Base-by-base conservation (phyloP, 2,113 vertebrate genomes). In the Catharus bicknelli region DNA sequence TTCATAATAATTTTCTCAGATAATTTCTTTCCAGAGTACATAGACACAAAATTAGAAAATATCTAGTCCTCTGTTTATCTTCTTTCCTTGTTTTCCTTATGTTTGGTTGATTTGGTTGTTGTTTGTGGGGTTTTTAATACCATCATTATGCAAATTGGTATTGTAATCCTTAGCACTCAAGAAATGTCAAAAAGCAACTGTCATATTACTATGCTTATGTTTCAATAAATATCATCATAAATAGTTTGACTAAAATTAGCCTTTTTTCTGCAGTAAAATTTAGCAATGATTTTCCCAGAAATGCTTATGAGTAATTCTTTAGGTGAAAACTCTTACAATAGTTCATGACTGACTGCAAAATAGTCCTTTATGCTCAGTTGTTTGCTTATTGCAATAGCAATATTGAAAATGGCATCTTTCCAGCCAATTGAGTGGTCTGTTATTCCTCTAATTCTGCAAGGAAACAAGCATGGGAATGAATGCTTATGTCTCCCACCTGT, bases 51-150 rank as follows among this genome's bases (percentile, higher is more conserved):
- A 34, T 30, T 16, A 42, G 42, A 50, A 74, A 80, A 55, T 51
- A 51, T 13, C 5, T 61, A n/a, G 14, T 59, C 12, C 3, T 62
- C 1, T 0, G 0, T 80, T 85, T 45, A 16, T 75, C 13, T 68
- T n/a, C 26, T 80, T 73, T 85, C 27, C 29, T 77, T 86, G 16
- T 63, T 79, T 68, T 19, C 9, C 26, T 25, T 59, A 16, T 17
- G 6, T 48, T 90, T 64, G 25, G 2, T 90, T 72, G 38, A 17
- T 72, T 63, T 50, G 18, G 5, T 70, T 48, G 7, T 12, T 70
- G 4, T 51, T 81, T 36, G 8, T 51, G 21, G 5, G 1, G 2
- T 53, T 42, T 82, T 86, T 10, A 18, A 61, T 43, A 47, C 16
- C 11, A n/a, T 51, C 81, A 13, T 40, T 81, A 22, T 32, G 3